Evolutionary conservation across 2,888 invertebrate genomes (phyloP).

Genomic region (Melieria picta): DNA sequence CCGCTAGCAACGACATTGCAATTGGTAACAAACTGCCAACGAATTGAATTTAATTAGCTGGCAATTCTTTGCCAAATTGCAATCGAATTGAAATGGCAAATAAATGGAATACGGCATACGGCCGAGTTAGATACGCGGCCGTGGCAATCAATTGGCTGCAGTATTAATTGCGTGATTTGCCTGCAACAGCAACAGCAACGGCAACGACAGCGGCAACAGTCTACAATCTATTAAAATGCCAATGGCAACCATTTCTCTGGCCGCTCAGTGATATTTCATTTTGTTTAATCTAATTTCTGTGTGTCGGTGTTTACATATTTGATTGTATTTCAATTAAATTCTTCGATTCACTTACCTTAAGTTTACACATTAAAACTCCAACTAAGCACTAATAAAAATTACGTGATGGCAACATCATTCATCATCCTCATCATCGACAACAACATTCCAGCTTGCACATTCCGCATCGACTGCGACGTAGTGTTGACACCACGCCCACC

Average conservation of each 20-base stretch:
- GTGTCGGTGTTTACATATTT: too few species aligned
- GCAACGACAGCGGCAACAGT: background rate
- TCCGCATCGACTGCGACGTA: too few species aligned
- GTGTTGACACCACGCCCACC: too few species aligned
- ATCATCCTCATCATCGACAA: background rate
- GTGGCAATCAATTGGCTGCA: background rate
- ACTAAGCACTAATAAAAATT: slow-evolving; percentile 11
- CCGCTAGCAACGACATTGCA: too few species aligned
- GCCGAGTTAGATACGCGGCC: too few species aligned
- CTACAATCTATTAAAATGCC: background rate
- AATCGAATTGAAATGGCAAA: too few species aligned
- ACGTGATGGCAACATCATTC: slow-evolving; percentile 34
- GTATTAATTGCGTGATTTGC: slow-evolving; percentile 2
- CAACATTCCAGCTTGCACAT: too few species aligned
- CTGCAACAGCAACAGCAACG: background rate
- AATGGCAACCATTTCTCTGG: background rate
- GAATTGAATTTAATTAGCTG: background rate
- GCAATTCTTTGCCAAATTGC: background rate
- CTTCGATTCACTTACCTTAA: slow-evolving; percentile 40
- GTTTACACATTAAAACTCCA: slow-evolving; percentile 31
- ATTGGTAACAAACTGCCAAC: too few species aligned
- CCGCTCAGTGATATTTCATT: background rate
- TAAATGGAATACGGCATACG: too few species aligned
- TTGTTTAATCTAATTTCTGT: background rate
- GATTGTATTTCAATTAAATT: too few species aligned